phyloP scores from a whole-genome alignment of 2,797 vertebrate genomes.

The Botia almorhae region DNA sequence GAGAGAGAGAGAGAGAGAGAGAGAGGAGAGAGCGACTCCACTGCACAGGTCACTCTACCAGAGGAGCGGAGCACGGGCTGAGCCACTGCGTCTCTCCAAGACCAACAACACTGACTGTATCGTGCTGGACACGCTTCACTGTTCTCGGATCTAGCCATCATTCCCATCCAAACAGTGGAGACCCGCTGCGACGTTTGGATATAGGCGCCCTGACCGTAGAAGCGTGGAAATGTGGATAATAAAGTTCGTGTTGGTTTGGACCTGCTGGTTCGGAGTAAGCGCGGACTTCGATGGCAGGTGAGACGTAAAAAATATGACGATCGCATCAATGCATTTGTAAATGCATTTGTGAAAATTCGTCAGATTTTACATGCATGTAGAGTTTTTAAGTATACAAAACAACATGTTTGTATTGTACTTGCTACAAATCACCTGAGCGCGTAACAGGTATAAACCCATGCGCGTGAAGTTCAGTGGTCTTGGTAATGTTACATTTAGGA shows the following conservation, averaged over 20 bases:
- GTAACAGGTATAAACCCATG: not conserved
- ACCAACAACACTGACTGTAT: not conserved
- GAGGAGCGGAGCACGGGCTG: constrained; percentile 7
- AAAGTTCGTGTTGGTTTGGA: constrained; percentile 77
- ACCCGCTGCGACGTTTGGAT: constrained; percentile 55
- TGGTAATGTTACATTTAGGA: constrained; percentile 12
- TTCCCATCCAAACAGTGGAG: not conserved
- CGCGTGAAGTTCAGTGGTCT: not conserved
- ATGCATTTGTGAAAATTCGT: too few relatives aligned
- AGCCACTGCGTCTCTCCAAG: not conserved
- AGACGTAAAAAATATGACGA: constrained; percentile 49
- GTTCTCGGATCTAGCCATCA: not conserved
- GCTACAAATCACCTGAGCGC: not conserved
- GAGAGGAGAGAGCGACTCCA: constrained; percentile 1
- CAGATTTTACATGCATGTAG: too few relatives aligned
- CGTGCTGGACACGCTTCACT: not conserved
- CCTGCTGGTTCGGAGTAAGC: constrained; percentile 78
- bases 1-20: too few relatives aligned
- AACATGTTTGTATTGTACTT: too few relatives aligned
- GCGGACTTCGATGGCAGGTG: constrained; percentile 92
- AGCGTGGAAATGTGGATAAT: constrained; percentile 78
- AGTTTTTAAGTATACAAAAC: too few relatives aligned
- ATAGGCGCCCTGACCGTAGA: constrained; percentile 21
- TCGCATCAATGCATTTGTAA: too few relatives aligned
- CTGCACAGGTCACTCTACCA: constrained; percentile 1